Base-by-base conservation (phyloP, 1,140 invertebrate genomes). In the Drosophila nikananu region DNA sequence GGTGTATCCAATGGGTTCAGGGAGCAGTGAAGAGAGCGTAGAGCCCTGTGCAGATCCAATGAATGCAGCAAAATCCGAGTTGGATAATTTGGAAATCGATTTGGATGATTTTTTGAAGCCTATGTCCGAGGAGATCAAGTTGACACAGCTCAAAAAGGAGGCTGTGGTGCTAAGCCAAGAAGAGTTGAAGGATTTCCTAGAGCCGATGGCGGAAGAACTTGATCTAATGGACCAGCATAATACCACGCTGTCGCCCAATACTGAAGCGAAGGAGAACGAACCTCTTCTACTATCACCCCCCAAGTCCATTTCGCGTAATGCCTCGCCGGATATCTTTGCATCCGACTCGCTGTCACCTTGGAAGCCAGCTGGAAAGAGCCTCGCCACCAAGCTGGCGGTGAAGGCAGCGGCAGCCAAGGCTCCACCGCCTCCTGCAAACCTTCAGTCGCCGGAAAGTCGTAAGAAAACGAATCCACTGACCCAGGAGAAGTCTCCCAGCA, bases 71-170 rank as follows among this genome's bases (percentile, higher is more conserved):
- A 42, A 74, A 17, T n/a, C 46, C 19, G 70, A 63, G 12, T 44
- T 55, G 1, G 70, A 78, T 12, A 75, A 63, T 17, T 59, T 92
- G 5, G 79, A 80, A 2, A 32, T 92, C 0, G 78, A 92, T 74
- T 70, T 91, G n/a, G 61, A 91, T 54, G 81, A 76, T 37, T 92
- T 92, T 42, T 51, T 91, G 10, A 79, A 91, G 27, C 91, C 91
- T 23, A 74, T 92, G 68, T 80, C 80, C 0, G 84, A 92, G 55
- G 91, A 92, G 58, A 42, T 80, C 3, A 37, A 30, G 23, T 13
- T 90, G 13, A 66, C 59, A 9, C 37, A 59, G 10, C 25, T 44
- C 10, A 46, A 19, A 13, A 48, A 52, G 35, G 25, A 57, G 8
- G 2, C 21, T 5, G 21, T 25, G 32, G 21, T 37, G 2, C 15